Evolutionary conservation across 2,797 vertebrate genomes (phyloP).

Genomic region (Mareca strepera): DNA sequence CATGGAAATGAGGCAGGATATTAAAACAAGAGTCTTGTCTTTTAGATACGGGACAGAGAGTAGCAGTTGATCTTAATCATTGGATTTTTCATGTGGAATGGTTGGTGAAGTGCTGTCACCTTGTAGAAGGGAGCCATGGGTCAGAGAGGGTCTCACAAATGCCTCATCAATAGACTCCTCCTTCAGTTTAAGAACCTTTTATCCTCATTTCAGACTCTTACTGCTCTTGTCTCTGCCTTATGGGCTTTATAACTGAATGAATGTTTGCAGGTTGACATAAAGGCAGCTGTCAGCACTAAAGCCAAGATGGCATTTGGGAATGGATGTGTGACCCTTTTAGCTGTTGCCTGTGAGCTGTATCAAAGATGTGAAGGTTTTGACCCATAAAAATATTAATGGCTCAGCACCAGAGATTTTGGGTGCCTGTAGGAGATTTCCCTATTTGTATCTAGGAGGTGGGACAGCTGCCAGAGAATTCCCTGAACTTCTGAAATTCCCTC

Average conservation of each 20-base stretch:
- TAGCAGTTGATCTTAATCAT: background rate
- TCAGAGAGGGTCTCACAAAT: background rate
- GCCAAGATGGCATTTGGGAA: background rate
- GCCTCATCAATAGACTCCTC: background rate
- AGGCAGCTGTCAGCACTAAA: background rate
- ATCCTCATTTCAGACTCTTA: background rate
- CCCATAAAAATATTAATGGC: background rate
- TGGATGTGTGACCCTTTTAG: background rate
- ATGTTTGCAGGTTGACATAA: background rate
- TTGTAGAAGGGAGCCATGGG: background rate
- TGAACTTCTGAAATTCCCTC: constrained; percentile 18
- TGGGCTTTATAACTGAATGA: background rate
- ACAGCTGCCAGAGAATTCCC: constrained; percentile 14
- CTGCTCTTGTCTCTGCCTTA: background rate
- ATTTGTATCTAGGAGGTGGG: background rate
- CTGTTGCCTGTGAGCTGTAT: background rate
- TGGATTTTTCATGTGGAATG: background rate
- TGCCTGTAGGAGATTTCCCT: background rate
- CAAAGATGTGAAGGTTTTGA: background rate
- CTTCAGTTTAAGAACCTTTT: background rate
- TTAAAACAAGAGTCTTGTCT: background rate
- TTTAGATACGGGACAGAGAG: background rate
- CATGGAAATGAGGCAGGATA: background rate
- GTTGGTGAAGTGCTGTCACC: background rate
- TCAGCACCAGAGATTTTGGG: background rate